Conservation (phyloP, 2,888 invertebrate species). For the Melipona beecheii region DNA sequence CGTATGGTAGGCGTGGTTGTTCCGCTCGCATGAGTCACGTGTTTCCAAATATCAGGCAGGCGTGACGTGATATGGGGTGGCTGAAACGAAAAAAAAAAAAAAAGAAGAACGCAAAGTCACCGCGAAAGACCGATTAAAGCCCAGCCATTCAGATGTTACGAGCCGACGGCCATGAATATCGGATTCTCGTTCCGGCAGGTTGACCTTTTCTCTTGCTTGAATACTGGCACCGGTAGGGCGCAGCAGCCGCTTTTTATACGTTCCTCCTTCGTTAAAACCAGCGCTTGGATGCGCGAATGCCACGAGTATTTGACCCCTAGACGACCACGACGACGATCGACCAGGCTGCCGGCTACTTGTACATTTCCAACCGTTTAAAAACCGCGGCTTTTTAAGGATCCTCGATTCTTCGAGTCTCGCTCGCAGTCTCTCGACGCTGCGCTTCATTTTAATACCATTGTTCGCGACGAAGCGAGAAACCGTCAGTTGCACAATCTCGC, state of each 20-base stretch:
- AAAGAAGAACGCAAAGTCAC: neutral
- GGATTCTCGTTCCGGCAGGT: constrained; percentile 42
- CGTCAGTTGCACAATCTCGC: neutral
- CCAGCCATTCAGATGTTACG: constrained; percentile 33
- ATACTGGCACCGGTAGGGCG: neutral
- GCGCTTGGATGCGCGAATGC: neutral
- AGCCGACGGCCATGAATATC: constrained; percentile 46
- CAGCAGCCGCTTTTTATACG: constrained; percentile 11
- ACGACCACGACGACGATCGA: constrained; percentile 2
- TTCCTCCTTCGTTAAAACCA: constrained; percentile 31
- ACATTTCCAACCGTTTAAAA: constrained; percentile 18
- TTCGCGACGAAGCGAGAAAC: neutral
- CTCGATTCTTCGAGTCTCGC: constrained; percentile 18
- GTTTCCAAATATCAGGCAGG: constrained; percentile 30
- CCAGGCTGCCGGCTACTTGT: constrained; percentile 23
- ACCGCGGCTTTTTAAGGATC: constrained; percentile 15
- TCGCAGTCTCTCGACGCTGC: constrained; percentile 1
- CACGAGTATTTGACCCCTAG: neutral
- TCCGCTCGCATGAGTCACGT: constrained; percentile 53
- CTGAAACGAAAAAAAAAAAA: too few relatives aligned
- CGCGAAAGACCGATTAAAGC: constrained; percentile 47
- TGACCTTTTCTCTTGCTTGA: constrained; percentile 44
- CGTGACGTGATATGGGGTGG: neutral
- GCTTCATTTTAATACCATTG: constrained; percentile 32
- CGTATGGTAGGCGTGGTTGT: constrained; percentile 14